A percentile compares a stretch with the other conserved stretches of the same genome.
These are phyloP conservation scores for Sebastolobus alascanus DNA, from an alignment of 2,797 vertebrate species.

Conservation along the genomic window DNA sequence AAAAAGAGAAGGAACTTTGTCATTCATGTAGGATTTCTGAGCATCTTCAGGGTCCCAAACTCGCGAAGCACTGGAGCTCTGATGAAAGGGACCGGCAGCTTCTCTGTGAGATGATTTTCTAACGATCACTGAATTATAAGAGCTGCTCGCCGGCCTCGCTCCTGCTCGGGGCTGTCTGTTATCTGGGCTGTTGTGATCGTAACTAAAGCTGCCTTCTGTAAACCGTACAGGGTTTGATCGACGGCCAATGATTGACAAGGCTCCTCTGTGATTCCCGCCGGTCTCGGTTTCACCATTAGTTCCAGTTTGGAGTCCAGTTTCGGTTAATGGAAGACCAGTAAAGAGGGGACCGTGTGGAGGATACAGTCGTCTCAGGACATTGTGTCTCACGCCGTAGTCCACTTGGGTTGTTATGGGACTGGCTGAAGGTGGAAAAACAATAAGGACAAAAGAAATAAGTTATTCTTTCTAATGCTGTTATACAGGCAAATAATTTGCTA, in stretches of 20 bases:
- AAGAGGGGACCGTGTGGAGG: background rate
- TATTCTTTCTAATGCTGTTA: background rate
- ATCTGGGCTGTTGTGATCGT: conserved; percentile 6
- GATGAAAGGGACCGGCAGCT: background rate
- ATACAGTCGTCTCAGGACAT: conserved; percentile 3
- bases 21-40: conserved; percentile 10
- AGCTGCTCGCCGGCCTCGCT: conserved; percentile 3
- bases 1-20: background rate
- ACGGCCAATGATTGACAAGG: conserved; percentile 8
- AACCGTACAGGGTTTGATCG: conserved; percentile 6
- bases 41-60: background rate
- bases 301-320: conserved; percentile 28
- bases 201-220: background rate
- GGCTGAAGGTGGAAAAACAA: conserved; percentile 40
- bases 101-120: conserved; percentile 24
- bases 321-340: conserved; percentile 1
- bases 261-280: background rate
- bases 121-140: conserved; percentile 12
- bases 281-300: background rate
- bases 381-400: conserved; percentile 15
- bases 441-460: background rate
- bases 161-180: background rate
- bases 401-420: conserved; percentile 7
- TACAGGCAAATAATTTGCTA: background rate
- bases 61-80: conserved; percentile 2